Base-by-base conservation (phyloP, 1,140 invertebrate species). In the Physella acuta region DNA sequence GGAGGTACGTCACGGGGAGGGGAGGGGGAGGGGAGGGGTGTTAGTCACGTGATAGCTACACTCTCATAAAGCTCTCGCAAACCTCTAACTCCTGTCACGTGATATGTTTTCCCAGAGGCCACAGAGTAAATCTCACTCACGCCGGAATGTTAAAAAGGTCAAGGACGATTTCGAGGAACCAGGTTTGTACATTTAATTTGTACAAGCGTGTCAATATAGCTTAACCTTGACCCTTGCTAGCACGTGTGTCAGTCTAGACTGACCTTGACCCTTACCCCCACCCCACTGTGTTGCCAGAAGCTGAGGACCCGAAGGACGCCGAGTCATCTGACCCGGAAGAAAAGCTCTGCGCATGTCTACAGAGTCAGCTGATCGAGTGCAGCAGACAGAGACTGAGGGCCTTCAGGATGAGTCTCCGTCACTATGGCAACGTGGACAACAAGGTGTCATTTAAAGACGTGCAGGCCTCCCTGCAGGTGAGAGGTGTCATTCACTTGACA, bases 381-480 rank as follows among this genome's bases (percentile, higher is more conserved):
- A 80, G 78, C 63, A 56, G 78, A 34, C 80, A 82, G 65, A 69
- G 80, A 24, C 72, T 82, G 26, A 53, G 80, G 2, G 75, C 76
- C 1, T 37, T 81, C 5, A 76, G 78, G 39, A 81, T 82, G 79
- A 74, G 72, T 37, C 67, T 82, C 3, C 68, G 78, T n/a, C 70
- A 73, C 2, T 76, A 75, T 55, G 75, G 77, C 20, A 79, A 76
- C 60, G 75, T 80, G 0, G 79, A 82, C 33, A 68, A 64, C 55
- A 66, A 78, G 24, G 70, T 82, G 11, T 68, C 73, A 5, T 59
- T 58, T 2, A 82, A 82, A 30, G 80, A 82, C 31, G 55, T 81
- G 14, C 67, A 68, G 53, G 64, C 71, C 37, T 77, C 75, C 11
- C 74, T 79, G 14, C 76, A 78, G 75, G 80, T 81, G 68, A 36